phyloP scores from a whole-genome alignment of 1,140 invertebrate genomes.

The Micrasema longulum region DNA sequence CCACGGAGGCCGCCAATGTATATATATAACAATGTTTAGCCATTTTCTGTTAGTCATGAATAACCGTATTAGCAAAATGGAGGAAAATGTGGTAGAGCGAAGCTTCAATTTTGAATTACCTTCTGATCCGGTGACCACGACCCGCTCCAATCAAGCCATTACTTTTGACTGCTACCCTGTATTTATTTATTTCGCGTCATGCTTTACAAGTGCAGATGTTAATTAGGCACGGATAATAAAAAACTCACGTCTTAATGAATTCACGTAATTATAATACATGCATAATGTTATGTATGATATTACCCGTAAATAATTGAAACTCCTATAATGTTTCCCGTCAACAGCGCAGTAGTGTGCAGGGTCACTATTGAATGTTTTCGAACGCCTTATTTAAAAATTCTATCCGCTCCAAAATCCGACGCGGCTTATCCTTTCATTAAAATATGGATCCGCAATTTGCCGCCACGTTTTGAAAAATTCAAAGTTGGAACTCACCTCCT shows the following conservation, averaged over 20 bases:
- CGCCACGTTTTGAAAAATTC: constrained; percentile 39
- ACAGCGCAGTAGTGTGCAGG: not conserved
- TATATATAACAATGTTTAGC: too few species aligned
- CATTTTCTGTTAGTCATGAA: too few species aligned
- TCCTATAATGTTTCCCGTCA: not conserved
- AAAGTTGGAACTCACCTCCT: not conserved
- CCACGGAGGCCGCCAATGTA: too few species aligned
- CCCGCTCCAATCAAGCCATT: too few species aligned
- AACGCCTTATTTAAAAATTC: constrained; percentile 25
- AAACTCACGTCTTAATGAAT: constrained; percentile 2
- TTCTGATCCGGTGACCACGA: too few species aligned
- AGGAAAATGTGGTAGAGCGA: too few species aligned
- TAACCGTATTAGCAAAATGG: too few species aligned
- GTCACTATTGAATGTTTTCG: constrained; percentile 10
- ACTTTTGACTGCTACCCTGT: too few species aligned
- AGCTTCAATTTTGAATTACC: too few species aligned
- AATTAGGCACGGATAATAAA: not conserved
- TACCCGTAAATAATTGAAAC: constrained; percentile 12
- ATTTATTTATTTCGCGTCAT: too few species aligned
- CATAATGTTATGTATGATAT: not conserved
- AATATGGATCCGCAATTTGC: constrained; percentile 28
- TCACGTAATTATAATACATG: not conserved
- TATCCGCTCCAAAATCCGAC: constrained; percentile 29
- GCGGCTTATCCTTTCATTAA: constrained; percentile 41
- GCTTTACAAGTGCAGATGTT: not conserved